Conservation (phyloP, 2,888 invertebrate species). For the Meiosimyza decipiens region DNA sequence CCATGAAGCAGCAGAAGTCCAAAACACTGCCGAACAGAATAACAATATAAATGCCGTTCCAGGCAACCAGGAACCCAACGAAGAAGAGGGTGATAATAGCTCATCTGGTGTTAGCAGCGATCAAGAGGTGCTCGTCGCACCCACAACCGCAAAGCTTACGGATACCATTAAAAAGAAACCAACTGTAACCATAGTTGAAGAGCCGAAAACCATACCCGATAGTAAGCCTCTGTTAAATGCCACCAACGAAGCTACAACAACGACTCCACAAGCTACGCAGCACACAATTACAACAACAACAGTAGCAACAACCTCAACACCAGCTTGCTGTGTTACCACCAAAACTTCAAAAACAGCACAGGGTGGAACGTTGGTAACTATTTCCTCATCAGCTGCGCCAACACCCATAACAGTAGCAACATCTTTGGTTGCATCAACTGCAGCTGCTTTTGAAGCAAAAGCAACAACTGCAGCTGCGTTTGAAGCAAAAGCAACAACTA, state of each 20-base stretch:
- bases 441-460: conserved; percentile 54
- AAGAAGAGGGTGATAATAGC: conserved; percentile 87
- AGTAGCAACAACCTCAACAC: conserved; percentile 17
- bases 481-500: conserved; percentile 46
- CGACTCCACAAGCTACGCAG: conserved; percentile 42
- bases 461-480: conserved; percentile 49
- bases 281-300: conserved; percentile 38
- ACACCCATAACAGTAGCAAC: conserved; percentile 36
- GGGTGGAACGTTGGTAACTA: background rate
- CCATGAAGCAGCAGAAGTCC: conserved; percentile 15
- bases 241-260: conserved; percentile 43
- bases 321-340: conserved; percentile 27
- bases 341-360: conserved; percentile 22
- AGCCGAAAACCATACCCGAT: conserved; percentile 57
- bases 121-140: conserved; percentile 72
- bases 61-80: conserved; percentile 38
- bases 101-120: conserved; percentile 90
- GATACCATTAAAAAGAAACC: conserved; percentile 66
- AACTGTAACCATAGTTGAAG: conserved; percentile 59
- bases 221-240: conserved; percentile 49
- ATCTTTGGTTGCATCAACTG: conserved; percentile 49
- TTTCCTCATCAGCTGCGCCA: conserved; percentile 1
- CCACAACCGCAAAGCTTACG: conserved; percentile 67
- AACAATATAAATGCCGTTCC: conserved; percentile 26
- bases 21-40: conserved; percentile 36